Conservation (phyloP, 2,113 vertebrate species). For the Carassius carassius region DNA sequence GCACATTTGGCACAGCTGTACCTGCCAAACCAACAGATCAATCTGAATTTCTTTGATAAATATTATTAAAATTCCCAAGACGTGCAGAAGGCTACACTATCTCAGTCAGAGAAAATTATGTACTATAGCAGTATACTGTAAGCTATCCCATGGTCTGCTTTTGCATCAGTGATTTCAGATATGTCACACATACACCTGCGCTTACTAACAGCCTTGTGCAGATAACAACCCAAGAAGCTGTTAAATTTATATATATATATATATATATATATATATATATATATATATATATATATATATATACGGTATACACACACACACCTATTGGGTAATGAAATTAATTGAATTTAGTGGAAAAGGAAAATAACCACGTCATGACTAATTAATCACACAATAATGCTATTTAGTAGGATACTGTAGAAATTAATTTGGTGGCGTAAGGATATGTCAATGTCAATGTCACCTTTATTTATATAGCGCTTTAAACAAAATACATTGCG, state of each 20-base stretch:
- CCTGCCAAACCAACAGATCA: constrained; percentile 44
- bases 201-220: neutral
- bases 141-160: neutral
- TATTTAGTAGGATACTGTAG: neutral
- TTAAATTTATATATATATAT: no score
- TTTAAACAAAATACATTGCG: no score
- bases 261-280: no score
- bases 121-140: constrained; percentile 24
- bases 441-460: no score
- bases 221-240: neutral
- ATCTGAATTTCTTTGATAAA: constrained; percentile 40
- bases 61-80: constrained; percentile 29
- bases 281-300: no score
- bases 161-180: constrained; percentile 25
- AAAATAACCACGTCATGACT: neutral
- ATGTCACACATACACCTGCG: neutral
- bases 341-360: neutral
- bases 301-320: no score
- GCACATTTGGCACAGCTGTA: constrained; percentile 51
- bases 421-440: neutral
- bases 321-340: neutral
- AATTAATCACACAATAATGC: neutral
- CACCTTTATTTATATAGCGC: no score
- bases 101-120: constrained; percentile 16
- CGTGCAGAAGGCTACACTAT: neutral